Base-by-base conservation (phyloP, 2,888 invertebrate species). In the Drosophila paracracens region DNA sequence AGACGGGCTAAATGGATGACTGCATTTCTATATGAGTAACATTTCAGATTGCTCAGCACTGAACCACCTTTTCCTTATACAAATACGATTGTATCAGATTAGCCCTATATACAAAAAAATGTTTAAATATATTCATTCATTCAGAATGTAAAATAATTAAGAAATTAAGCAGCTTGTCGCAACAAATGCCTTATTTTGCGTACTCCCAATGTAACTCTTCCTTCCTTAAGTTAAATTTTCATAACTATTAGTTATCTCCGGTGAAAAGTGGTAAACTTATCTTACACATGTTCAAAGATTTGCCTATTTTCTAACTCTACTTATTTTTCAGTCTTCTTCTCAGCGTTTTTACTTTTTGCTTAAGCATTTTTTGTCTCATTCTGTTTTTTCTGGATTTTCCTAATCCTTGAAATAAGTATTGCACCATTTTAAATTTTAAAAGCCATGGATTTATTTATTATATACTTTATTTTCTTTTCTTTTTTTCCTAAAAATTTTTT, bases 1-100 rank as follows among this genome's bases (percentile, higher is more conserved):
- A 52, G 67, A 58, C 70, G 43, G 56, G 33, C 54, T 50, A 61
- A 64, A 67, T 65, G 54, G 61, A 54, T 57, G 50, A 52, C 36
- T 66, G 54, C 48, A 73, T 48, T 56, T 63, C 11, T 46, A 56
- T 52, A 40, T 58, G 35, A 64, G 51, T 25, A 21, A 27, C n/a
- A 35, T 59, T 46, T 70, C 35, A 43, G 27, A 52, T 33, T 27
- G 21, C 31, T 54, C 21, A 13, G 46, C 13, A 25, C n/a, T 18
- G 18, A 18, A 18, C 33, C 18, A 6, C 18, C 36, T 36, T n/a
- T 13, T 40, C 7, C 25, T 6, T 27, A 11, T 3, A 11, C 35
- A 27, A 36, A 25, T 54, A 54, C 35, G 25, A 25, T 6, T 36
- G 53, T 10, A 36, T 27, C 29, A 29, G 27, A 50, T 16, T 18